phyloP scores from a whole-genome alignment of 1,140 invertebrate genomes.

The Ylistrum balloti region DNA sequence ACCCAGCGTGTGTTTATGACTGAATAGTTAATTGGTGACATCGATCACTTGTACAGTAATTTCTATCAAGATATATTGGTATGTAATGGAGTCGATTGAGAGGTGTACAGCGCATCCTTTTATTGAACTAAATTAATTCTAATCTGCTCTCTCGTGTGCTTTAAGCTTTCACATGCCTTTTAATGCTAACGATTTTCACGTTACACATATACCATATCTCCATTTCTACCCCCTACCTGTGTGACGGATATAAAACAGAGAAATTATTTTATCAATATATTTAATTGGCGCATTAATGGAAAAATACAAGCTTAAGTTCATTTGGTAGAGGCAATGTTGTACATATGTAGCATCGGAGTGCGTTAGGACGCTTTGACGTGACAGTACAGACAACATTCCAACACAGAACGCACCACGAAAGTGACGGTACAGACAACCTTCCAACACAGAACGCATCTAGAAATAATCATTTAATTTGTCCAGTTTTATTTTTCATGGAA shows the following conservation, averaged over 20 bases:
- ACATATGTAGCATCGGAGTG: not conserved
- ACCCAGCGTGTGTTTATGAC: not conserved
- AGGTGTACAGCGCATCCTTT: not conserved
- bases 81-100: not conserved
- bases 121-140: not conserved
- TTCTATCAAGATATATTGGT: not conserved
- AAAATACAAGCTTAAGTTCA: not conserved
- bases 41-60: not conserved
- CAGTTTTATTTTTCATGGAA: too few species aligned
- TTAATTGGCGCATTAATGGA: not conserved
- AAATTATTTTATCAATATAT: not conserved
- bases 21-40: not conserved
- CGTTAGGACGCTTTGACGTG: not conserved
- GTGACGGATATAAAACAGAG: not conserved
- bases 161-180: not conserved
- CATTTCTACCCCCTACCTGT: conserved; percentile 3
- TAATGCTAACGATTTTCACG: not conserved
- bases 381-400: not conserved
- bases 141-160: not conserved
- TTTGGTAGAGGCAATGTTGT: too few species aligned
- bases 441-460: too few species aligned
- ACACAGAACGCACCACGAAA: too few species aligned
- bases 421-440: too few species aligned
- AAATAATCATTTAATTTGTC: too few species aligned
- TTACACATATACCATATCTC: not conserved